A percentile compares a stretch with the other conserved stretches of the same genome.
phyloP scores from a whole-genome alignment of 2,888 invertebrate genomes.

The Drosophila mayaguana region DNA sequence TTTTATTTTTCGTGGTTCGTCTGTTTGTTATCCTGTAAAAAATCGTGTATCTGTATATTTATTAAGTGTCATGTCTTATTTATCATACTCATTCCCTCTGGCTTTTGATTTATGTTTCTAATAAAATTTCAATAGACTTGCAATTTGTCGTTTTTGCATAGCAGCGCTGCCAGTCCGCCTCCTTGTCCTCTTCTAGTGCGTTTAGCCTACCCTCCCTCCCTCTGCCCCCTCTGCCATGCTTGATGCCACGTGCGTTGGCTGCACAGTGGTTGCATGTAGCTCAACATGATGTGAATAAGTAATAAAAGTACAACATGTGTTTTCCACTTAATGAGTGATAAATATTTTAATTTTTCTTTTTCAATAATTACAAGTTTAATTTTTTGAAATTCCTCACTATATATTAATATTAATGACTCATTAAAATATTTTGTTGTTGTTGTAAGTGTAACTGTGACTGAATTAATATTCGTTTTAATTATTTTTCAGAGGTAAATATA shows the following conservation, averaged over 20 bases:
- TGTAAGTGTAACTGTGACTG: no score
- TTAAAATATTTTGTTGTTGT: not conserved
- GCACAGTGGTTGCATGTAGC: slow-evolving; percentile 38
- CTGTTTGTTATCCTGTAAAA: slow-evolving; percentile 16
- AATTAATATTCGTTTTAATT: not conserved
- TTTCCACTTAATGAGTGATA: not conserved
- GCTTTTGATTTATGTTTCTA: slow-evolving; percentile 78
- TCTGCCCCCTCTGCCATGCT: slow-evolving; percentile 21
- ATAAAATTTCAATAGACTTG: slow-evolving; percentile 81
- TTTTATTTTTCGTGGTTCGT: not conserved
- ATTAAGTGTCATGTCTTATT: slow-evolving; percentile 38
- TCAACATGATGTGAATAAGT: not conserved
- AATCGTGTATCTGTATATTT: slow-evolving; percentile 30
- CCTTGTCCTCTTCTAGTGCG: not conserved
- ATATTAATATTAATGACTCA: not conserved
- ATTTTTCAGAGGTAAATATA: not conserved
- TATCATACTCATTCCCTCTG: slow-evolving; percentile 16
- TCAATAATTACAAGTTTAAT: not conserved
- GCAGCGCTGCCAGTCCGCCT: slow-evolving; percentile 22
- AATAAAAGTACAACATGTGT: no score
- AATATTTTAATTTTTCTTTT: not conserved
- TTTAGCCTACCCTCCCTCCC: not conserved
- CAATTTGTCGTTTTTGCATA: slow-evolving; percentile 72
- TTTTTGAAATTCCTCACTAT: not conserved
- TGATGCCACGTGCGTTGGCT: slow-evolving; percentile 60